Conservation (phyloP, 1,140 invertebrate genomes). For the Drosophila prosaltans region DNA sequence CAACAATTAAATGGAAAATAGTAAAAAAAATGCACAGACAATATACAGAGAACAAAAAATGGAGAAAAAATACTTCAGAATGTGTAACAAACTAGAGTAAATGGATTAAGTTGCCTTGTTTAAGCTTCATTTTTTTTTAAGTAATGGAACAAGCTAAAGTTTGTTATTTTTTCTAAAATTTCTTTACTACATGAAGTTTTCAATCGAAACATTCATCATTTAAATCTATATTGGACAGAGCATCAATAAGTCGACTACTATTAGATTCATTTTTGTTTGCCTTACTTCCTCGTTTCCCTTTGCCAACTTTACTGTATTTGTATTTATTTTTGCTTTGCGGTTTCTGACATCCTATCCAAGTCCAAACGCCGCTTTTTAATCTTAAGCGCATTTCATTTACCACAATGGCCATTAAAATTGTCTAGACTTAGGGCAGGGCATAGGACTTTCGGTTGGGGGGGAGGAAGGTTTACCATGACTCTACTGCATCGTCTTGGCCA, state of each 20-base stretch:
- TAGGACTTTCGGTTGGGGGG: background rate
- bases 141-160: no score
- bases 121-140: no score
- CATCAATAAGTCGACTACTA: background rate
- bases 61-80: no score
- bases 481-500: slow-evolving; percentile 5
- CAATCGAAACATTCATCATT: no score
- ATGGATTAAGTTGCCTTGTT: no score
- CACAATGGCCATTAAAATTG: slow-evolving; percentile 70
- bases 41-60: no score
- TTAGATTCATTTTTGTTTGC: slow-evolving; percentile 3
- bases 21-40: no score
- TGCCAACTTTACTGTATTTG: slow-evolving; percentile 47
- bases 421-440: slow-evolving; percentile 38
- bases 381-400: slow-evolving; percentile 79
- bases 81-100: no score
- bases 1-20: background rate
- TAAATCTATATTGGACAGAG: background rate
- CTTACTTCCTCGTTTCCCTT: background rate
- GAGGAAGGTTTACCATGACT: background rate
- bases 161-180: no score
- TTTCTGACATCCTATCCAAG: slow-evolving; percentile 60
- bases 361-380: slow-evolving; percentile 63
- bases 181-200: no score
- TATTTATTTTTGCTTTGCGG: slow-evolving; percentile 77